Percentiles rank a stretch among this genome's conserved stretches.
These are phyloP conservation scores for Formica aserva DNA, from an alignment of 2,888 invertebrate genomes.

Conservation along the genomic window DNA sequence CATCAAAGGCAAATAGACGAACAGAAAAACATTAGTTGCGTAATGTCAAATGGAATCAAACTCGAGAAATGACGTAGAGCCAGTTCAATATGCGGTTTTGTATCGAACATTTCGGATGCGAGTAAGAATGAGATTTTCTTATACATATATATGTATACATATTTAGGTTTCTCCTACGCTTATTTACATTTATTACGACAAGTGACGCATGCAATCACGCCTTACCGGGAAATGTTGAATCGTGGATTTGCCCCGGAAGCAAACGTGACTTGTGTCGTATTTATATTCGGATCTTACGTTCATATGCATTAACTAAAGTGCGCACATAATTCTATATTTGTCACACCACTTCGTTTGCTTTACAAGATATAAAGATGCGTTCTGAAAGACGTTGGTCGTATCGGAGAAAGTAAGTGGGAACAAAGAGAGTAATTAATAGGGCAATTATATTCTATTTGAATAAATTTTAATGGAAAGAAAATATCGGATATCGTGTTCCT, in stretches of 20 bases:
- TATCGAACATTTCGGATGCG: neutral
- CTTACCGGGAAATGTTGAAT: conserved; percentile 37
- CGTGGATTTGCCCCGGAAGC: conserved; percentile 34
- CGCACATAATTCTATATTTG: neutral
- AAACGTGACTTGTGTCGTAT: conserved; percentile 24
- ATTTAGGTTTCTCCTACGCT: conserved; percentile 4
- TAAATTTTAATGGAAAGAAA: neutral
- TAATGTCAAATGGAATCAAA: conserved; percentile 24
- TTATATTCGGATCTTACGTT: conserved; percentile 30
- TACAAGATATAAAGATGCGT: neutral
- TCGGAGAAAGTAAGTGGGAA: neutral
- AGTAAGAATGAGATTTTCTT: neutral
- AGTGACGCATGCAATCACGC: conserved; percentile 16
- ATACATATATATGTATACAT: neutral
- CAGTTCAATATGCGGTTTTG: neutral
- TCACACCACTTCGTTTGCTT: neutral
- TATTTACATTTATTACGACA: neutral
- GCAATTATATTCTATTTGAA: neutral
- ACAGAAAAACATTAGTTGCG: conserved; percentile 8
- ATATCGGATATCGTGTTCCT: neutral
- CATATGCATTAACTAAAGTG: neutral
- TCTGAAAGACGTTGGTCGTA: neutral
- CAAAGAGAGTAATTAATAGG: neutral
- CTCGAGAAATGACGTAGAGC: neutral
- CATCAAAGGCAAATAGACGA: conserved; percentile 18